Conservation (phyloP, 2,888 invertebrate species). For the Theretra japonica region DNA sequence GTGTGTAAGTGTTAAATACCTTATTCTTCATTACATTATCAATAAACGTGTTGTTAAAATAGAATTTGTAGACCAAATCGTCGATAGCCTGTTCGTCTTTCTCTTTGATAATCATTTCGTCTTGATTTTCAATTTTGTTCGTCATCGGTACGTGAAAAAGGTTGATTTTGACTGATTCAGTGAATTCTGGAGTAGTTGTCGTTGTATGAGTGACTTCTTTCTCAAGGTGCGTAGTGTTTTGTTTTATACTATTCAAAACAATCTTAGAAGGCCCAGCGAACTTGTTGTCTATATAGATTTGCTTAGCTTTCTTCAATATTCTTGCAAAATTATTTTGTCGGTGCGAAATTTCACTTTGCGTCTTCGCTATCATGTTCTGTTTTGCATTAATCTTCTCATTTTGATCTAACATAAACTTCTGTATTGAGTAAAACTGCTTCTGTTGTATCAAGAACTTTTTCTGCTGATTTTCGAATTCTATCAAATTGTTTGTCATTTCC, state of each 20-base stretch:
- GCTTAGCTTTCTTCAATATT: slow-evolving; percentile 71
- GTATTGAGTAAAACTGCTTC: slow-evolving; percentile 71
- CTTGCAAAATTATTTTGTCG: slow-evolving; percentile 72
- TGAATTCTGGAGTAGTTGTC: slow-evolving; percentile 43
- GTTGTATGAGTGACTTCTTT: slow-evolving; percentile 40
- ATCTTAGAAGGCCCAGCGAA: slow-evolving; percentile 35
- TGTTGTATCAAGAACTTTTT: slow-evolving; percentile 73
- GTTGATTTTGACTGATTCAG: slow-evolving; percentile 71
- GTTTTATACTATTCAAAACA: slow-evolving; percentile 38
- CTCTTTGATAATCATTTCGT: slow-evolving; percentile 68
- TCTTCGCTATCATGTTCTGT: slow-evolving; percentile 70
- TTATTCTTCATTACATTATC: slow-evolving; percentile 71
- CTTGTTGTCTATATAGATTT: slow-evolving; percentile 57
- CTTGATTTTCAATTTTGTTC: slow-evolving; percentile 61
- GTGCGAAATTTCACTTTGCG: slow-evolving; percentile 73
- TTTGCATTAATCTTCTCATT: slow-evolving; percentile 73
- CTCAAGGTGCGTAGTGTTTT: slow-evolving; percentile 25
- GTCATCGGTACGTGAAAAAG: slow-evolving; percentile 65
- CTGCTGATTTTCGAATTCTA: slow-evolving; percentile 73
- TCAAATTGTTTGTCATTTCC: slow-evolving; percentile 60
- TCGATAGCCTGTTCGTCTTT: slow-evolving; percentile 73
- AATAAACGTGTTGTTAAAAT: slow-evolving; percentile 78
- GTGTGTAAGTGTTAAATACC: slow-evolving; percentile 56
- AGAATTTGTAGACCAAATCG: slow-evolving; percentile 77
- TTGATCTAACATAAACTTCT: slow-evolving; percentile 70